A percentile compares a stretch with the other conserved stretches of the same genome.
phyloP scores from a whole-genome alignment of 2,888 invertebrate genomes.

The Steinernema hermaphroditum region DNA sequence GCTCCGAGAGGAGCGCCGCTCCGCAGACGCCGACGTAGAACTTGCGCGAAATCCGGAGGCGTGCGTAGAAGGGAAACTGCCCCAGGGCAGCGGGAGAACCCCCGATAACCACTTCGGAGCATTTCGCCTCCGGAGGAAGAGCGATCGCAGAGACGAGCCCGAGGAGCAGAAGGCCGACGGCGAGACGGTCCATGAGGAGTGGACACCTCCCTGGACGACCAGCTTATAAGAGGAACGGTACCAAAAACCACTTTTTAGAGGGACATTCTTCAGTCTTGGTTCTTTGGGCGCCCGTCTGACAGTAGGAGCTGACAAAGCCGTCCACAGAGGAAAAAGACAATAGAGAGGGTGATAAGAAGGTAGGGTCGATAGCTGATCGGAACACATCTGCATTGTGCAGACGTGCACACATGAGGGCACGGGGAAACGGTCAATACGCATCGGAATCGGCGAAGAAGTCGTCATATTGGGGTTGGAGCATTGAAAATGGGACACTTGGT shows the following conservation, averaged over 20 bases:
- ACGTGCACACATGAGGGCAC: background rate
- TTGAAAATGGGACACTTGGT: too few relatives aligned
- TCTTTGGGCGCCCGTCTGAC: background rate
- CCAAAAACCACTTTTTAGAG: background rate
- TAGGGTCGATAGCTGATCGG: too few relatives aligned
- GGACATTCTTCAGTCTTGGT: background rate
- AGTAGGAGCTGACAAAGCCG: too few relatives aligned
- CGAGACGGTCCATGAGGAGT: background rate
- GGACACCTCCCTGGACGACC: background rate
- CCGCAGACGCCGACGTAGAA: slow-evolving; percentile 13
- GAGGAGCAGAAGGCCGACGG: background rate
- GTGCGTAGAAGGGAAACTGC: slow-evolving; percentile 19
- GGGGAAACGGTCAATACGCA: background rate
- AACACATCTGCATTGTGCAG: too few relatives aligned
- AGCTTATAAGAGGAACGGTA: background rate
- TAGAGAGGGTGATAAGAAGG: too few relatives aligned
- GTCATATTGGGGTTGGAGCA: too few relatives aligned
- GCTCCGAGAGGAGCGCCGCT: background rate
- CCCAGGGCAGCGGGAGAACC: background rate
- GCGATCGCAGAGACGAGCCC: background rate
- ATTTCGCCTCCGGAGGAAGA: background rate
- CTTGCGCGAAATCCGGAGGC: background rate
- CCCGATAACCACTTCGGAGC: background rate
- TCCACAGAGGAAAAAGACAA: too few relatives aligned
- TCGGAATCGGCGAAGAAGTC: too few relatives aligned